Percentiles rank a stretch among this genome's conserved stretches.
Evolutionary conservation across 1,140 invertebrate genomes (phyloP).

Genomic region (Drosophila gunungcola): DNA sequence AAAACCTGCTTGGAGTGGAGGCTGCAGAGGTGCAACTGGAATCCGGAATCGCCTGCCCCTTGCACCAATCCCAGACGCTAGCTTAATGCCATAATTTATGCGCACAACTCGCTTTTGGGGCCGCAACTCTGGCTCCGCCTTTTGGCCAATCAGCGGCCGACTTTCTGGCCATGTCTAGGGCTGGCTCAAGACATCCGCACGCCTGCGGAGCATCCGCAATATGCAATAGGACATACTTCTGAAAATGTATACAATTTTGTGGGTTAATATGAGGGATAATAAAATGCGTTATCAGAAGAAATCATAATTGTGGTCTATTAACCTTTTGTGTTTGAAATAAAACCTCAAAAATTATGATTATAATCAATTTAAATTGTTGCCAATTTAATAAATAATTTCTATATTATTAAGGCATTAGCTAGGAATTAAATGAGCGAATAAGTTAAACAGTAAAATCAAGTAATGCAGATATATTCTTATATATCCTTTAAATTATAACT

Average conservation of each 20-base stretch:
- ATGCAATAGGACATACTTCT: background rate
- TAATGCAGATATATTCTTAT: too few species aligned
- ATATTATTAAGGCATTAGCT: too few species aligned
- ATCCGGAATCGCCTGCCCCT: constrained; percentile 43
- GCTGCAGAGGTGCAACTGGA: constrained; percentile 32
- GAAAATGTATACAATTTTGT: background rate
- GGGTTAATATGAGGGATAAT: too few species aligned
- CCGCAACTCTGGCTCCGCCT: constrained; percentile 67
- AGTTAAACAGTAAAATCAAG: too few species aligned
- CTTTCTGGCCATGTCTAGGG: constrained; percentile 49
- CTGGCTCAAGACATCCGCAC: constrained; percentile 24
- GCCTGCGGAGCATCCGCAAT: constrained; percentile 2
- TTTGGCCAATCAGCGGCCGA: constrained; percentile 70
- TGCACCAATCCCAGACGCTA: constrained; percentile 79
- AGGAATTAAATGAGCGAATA: too few species aligned
- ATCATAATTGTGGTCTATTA: too few species aligned
- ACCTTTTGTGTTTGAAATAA: too few species aligned
- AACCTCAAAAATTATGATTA: too few species aligned
- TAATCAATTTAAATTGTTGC: too few species aligned
- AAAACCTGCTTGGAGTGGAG: constrained; percentile 49
- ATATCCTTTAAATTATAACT: too few species aligned
- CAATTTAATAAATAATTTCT: too few species aligned
- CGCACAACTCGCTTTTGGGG: constrained; percentile 68
- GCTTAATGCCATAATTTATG: constrained; percentile 82
- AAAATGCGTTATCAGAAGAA: too few species aligned